phyloP scores from a whole-genome alignment of 2,797 vertebrate species.

The Channallabes apus region DNA sequence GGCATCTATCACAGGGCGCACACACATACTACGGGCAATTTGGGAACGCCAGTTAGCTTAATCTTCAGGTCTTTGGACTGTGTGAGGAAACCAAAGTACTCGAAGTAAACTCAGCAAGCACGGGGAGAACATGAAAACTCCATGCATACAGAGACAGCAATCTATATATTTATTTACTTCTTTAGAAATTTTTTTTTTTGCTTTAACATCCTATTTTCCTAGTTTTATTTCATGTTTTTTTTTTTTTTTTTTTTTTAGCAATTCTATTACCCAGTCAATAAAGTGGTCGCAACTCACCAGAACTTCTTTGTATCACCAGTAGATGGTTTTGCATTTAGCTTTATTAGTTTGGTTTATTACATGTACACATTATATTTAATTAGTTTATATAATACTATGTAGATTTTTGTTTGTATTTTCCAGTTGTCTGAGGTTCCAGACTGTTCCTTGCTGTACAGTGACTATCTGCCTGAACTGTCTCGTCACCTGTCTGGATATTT shows the following conservation, averaged over 20 bases:
- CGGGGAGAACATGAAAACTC: no score
- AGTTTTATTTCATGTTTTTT: neutral
- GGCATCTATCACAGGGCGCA: no score
- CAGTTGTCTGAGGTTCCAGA: slow-evolving; percentile 94
- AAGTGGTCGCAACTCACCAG: neutral
- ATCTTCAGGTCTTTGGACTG: no score
- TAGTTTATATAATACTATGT: neutral
- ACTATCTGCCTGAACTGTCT: slow-evolving; percentile 88
- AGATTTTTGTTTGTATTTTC: slow-evolving; percentile 36
- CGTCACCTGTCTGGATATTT: slow-evolving; percentile 75
- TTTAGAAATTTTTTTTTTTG: neutral
- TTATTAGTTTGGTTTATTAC: neutral
- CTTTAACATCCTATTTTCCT: neutral
- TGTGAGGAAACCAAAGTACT: no score
- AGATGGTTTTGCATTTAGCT: neutral
- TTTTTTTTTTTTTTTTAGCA: neutral
- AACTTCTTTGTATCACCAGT: neutral
- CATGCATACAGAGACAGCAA: no score
- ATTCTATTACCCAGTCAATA: neutral
- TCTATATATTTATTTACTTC: neutral
- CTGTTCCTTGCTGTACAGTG: slow-evolving; percentile 86
- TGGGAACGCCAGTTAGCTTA: no score
- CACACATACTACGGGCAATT: no score
- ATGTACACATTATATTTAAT: neutral
- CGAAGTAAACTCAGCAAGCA: no score